Evolutionary conservation across 2,113 vertebrate genomes (phyloP).

Genomic region (Strix uralensis): DNA sequence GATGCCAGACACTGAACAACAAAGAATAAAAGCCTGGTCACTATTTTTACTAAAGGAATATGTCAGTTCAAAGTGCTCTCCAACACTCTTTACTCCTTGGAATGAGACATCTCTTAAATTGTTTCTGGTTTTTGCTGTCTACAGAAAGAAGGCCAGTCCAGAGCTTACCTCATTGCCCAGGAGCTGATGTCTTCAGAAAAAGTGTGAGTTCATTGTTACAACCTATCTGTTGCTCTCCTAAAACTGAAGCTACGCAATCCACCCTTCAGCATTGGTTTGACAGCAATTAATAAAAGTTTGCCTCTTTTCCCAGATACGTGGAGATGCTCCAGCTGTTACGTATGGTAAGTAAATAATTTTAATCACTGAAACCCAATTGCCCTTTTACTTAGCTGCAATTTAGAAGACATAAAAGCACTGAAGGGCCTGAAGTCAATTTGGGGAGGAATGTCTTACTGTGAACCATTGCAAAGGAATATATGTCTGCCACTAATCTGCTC

Average conservation of each 20-base stretch:
- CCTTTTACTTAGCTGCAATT: constrained; percentile 8
- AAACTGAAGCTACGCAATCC: not conserved
- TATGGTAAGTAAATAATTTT: constrained; percentile 76
- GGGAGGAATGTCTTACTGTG: not conserved
- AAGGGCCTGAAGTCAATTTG: not conserved
- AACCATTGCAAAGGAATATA: not conserved
- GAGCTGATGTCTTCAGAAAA: constrained; percentile 88
- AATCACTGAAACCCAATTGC: constrained; percentile 21
- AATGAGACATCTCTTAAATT: not conserved
- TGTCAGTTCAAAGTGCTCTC: not conserved
- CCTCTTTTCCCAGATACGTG: constrained; percentile 82
- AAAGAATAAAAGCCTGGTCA: not conserved
- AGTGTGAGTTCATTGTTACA: constrained; percentile 77
- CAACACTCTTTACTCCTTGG: not conserved
- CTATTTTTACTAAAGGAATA: not conserved
- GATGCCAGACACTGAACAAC: not conserved
- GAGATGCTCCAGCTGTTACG: constrained; percentile 82
- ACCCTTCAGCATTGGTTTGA: not conserved
- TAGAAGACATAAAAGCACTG: constrained; percentile 8
- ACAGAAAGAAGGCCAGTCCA: constrained; percentile 86
- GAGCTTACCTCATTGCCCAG: constrained; percentile 84
- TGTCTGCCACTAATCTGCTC: not conserved
- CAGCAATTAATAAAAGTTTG: constrained; percentile 39
- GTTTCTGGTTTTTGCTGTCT: constrained; percentile 48
- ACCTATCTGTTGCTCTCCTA: not conserved